Evolutionary conservation across 2,888 invertebrate genomes (phyloP), one percentile per base, ranked within the genome.

Genomic region (Lucinisca nassula): DNA sequence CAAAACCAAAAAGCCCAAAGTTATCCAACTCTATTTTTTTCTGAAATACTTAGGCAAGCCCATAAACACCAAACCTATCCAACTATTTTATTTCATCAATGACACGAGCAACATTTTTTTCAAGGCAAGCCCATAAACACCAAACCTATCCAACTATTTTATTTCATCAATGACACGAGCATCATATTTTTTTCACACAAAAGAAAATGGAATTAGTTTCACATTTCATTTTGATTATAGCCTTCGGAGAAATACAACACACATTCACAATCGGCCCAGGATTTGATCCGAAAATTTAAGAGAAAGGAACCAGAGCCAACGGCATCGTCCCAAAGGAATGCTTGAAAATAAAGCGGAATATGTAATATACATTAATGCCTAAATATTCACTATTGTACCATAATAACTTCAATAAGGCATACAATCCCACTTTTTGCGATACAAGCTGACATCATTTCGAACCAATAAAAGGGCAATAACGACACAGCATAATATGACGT

Each of bases 351-450:
- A 49, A 49, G 27, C 32, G 32, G 75, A 75, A 75, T 75, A 75
- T 75, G 49, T 49, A 75, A 75, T 75, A 75, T 45, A 75, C 75
- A 75, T 75, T 75, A 75, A 49, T 67, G 24, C 35, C 67, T 30
- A 61, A 67, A 67, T 67, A 67, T 67, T 67, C 67, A 67, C 67
- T 12, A 32, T 67, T 24, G 17, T 67, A 67, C 17, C 55, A 55
- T 55, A 55, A 14, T 55, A 55, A 8, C 10, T n/a, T n/a, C 21
- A n/a, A 55, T n/a, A 55, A 4, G 55, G 21, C 8, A 55, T 21
- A n/a, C 21, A 14, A 21, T 55, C 40, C n/a, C n/a, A n/a, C n/a
- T n/a, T n/a, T n/a, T n/a, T n/a, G n/a, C n/a, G n/a, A n/a, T n/a
- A n/a, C n/a, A n/a, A n/a, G n/a, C n/a, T n/a, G n/a, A n/a, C n/a